Conservation (phyloP, 2,888 invertebrate genomes). For the Drosophila villosipedis region DNA sequence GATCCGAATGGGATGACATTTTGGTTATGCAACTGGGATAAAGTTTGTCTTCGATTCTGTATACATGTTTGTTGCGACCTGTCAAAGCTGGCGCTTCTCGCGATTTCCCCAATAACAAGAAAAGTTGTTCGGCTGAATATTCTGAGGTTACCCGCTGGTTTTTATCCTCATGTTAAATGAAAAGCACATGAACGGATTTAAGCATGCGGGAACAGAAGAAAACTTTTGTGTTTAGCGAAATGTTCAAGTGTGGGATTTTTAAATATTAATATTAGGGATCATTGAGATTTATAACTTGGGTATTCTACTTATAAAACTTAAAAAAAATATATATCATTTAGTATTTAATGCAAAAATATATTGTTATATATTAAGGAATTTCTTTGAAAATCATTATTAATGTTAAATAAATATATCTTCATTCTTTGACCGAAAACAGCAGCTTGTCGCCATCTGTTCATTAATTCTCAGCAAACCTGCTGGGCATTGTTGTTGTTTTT, state of each 20-base stretch:
- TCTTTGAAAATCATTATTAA: not conserved
- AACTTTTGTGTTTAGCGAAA: slow-evolving; percentile 2
- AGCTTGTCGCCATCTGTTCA: too few relatives aligned
- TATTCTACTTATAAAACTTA: not conserved
- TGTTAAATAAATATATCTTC: not conserved
- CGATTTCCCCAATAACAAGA: slow-evolving; percentile 7
- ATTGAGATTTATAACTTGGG: not conserved
- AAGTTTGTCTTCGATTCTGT: slow-evolving; percentile 30
- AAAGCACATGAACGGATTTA: not conserved
- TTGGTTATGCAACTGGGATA: slow-evolving; percentile 7
- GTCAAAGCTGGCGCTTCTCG: slow-evolving; percentile 18
- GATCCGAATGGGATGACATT: not conserved
- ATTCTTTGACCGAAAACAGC: not conserved
- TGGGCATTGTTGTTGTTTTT: slow-evolving; percentile 1
- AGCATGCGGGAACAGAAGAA: not conserved
- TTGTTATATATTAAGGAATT: not conserved
- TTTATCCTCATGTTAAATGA: not conserved
- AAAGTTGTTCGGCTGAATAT: slow-evolving; percentile 22
- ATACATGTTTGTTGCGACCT: slow-evolving; percentile 21
- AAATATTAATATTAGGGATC: not conserved
- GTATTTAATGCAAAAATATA: not conserved
- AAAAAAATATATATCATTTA: not conserved
- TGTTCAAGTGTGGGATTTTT: not conserved
- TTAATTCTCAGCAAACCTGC: not conserved
- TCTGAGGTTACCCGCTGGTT: slow-evolving; percentile 7